Evolutionary conservation across 2,888 invertebrate species (phyloP).

Genomic region (Lycophotia porphyrea): DNA sequence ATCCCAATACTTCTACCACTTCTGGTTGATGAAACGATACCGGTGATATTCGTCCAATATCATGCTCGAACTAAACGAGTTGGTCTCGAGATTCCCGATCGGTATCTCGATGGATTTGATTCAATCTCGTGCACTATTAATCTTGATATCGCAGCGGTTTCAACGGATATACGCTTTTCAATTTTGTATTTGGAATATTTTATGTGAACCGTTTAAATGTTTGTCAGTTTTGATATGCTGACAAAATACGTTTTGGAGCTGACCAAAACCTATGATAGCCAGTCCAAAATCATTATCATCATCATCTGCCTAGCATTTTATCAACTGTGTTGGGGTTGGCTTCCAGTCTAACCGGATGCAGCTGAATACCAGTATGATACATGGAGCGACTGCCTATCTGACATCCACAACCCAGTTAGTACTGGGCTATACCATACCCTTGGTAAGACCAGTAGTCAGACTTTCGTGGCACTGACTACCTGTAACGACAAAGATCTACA

Average conservation of each 20-base stretch:
- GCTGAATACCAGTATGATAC: no score
- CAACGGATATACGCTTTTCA: not conserved
- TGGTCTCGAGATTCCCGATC: not conserved
- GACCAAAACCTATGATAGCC: not conserved
- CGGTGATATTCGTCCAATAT: conserved; percentile 3
- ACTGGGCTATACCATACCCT: no score
- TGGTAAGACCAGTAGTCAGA: no score
- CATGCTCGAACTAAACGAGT: conserved; percentile 8
- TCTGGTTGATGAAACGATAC: not conserved
- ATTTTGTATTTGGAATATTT: conserved; percentile 4
- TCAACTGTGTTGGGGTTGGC: no score
- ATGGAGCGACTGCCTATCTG: no score
- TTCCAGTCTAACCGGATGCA: no score
- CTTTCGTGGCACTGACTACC: no score
- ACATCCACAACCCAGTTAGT: no score
- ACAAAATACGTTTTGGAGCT: not conserved
- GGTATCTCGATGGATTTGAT: conserved; percentile 23
- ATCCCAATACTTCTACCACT: not conserved
- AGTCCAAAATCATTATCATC: not conserved
- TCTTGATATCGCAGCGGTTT: conserved; percentile 6
- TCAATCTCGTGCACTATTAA: conserved; percentile 30
- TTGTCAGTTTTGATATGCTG: not conserved
- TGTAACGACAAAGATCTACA: no score
- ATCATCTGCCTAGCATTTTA: no score
- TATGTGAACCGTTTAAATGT: not conserved